Evolutionary conservation across 2,888 invertebrate genomes (phyloP).

Genomic region (Agrotis ipsilon): DNA sequence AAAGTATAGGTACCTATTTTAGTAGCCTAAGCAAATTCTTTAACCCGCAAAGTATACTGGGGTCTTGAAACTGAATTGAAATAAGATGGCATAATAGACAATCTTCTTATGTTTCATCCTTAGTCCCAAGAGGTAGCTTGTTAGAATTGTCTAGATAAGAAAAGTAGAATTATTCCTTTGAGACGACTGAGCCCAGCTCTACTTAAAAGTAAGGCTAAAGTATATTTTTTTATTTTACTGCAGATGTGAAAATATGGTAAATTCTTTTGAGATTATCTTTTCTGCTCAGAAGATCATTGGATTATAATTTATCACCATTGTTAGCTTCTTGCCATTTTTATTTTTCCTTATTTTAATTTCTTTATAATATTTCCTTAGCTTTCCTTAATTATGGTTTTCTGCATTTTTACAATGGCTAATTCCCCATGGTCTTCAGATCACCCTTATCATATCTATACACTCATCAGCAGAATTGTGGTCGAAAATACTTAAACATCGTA

Average conservation of each 20-base stretch:
- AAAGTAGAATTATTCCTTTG: neutral
- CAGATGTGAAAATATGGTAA: neutral
- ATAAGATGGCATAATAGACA: neutral
- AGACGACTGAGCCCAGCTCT: neutral
- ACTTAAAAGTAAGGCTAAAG: too few species aligned
- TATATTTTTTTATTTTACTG: neutral
- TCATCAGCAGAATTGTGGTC: neutral
- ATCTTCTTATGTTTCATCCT: neutral
- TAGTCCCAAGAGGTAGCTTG: neutral
- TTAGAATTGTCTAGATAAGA: constrained; percentile 1
- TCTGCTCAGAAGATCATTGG: neutral
- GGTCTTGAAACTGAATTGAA: constrained; percentile 2
- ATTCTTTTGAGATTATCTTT: too few species aligned
- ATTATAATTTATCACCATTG: neutral
- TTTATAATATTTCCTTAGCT: too few species aligned
- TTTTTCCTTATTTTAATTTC: too few species aligned
- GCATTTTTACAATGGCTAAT: too few species aligned
- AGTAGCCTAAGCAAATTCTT: neutral
- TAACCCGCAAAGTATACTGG: neutral
- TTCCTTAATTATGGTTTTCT: too few species aligned
- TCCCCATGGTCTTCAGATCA: too few species aligned
- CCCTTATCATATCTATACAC: neutral
- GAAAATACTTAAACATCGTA: too few species aligned
- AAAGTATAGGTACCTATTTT: too few species aligned
- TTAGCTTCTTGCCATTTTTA: neutral